phyloP scores from a whole-genome alignment of 2,797 vertebrate species.

The Diglossa cyanea region DNA sequence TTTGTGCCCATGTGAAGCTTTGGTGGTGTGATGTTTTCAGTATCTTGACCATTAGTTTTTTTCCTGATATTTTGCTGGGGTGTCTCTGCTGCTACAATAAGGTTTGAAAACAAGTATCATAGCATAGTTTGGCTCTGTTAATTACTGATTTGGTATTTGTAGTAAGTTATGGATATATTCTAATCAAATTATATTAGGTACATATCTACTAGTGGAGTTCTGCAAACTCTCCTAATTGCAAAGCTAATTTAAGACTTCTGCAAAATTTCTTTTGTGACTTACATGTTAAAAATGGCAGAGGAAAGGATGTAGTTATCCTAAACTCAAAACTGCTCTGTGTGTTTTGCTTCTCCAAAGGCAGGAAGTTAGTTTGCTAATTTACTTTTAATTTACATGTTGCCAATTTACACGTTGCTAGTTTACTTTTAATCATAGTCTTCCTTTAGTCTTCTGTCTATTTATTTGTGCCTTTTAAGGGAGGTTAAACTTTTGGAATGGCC shows the following conservation, averaged over 20 bases:
- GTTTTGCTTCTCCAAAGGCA: neutral
- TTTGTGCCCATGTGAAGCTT: neutral
- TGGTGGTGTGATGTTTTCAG: neutral
- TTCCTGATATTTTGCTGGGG: neutral
- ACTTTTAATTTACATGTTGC: neutral
- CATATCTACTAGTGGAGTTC: neutral
- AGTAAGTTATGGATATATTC: neutral
- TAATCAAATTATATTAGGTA: neutral
- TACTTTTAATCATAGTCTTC: neutral
- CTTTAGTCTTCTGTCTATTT: neutral
- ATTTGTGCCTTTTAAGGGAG: neutral
- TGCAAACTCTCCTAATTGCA: neutral
- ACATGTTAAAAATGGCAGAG: neutral
- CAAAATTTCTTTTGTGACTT: neutral
- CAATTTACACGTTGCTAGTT: neutral
- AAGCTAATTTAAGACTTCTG: neutral
- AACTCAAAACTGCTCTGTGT: neutral
- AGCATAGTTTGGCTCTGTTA: neutral
- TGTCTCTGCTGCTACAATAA: neutral
- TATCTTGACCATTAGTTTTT: neutral
- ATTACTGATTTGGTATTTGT: neutral
- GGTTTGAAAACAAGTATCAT: neutral
- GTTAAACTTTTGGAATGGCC: neutral
- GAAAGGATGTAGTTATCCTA: neutral
- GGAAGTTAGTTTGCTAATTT: neutral